Percentiles rank a stretch among this genome's conserved stretches.
Conservation (phyloP, 1,140 invertebrate species). For the Bombus consobrinus region DNA sequence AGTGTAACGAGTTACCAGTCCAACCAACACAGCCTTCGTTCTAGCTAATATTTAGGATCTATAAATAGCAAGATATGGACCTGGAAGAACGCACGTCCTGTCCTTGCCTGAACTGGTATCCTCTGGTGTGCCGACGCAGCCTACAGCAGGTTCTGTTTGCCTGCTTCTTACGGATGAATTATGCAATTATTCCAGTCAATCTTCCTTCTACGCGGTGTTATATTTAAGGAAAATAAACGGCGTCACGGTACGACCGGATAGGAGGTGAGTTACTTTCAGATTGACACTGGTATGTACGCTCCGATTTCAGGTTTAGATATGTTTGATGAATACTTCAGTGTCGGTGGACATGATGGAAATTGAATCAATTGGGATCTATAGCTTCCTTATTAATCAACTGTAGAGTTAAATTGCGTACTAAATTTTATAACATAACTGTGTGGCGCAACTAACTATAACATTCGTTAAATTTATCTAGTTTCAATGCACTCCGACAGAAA, state of each 20-base stretch:
- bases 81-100: not conserved
- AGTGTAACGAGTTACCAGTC: slow-evolving; percentile 58
- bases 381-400: not conserved
- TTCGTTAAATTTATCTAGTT: too few relatives aligned
- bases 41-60: slow-evolving; percentile 62
- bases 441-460: too few relatives aligned
- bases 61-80: slow-evolving; percentile 47
- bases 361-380: not conserved
- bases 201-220: slow-evolving; percentile 1
- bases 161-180: slow-evolving; percentile 29
- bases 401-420: too few relatives aligned
- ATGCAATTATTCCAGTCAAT: slow-evolving; percentile 35
- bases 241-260: too few relatives aligned
- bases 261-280: not conserved
- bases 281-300: not conserved
- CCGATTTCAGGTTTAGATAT: not conserved
- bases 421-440: too few relatives aligned
- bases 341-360: not conserved
- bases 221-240: not conserved
- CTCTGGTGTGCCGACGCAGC: not conserved
- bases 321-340: not conserved
- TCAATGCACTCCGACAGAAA: too few relatives aligned
- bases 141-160: not conserved
- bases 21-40: not conserved
- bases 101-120: slow-evolving; percentile 27